Evolutionary conservation across 2,797 vertebrate species (phyloP).

Genomic region (Macrochelys suwanniensis): DNA sequence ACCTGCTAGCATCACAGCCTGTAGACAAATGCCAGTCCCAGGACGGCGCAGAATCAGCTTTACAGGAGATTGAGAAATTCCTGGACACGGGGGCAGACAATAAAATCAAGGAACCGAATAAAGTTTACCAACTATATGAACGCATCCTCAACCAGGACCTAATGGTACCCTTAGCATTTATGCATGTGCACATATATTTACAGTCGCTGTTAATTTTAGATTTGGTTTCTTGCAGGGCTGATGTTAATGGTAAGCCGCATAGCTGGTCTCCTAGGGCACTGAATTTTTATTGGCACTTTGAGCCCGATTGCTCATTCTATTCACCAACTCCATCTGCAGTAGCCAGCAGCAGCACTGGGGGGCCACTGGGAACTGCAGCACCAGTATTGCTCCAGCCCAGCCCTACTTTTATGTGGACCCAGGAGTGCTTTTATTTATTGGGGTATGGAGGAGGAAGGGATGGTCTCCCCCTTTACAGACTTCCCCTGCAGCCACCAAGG

Average conservation of each 20-base stretch:
- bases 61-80: slow-evolving; percentile 95
- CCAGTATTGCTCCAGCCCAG: neutral
- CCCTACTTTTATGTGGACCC: neutral
- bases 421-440: neutral
- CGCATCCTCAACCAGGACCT: slow-evolving; percentile 90
- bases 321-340: neutral
- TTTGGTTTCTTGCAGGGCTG: neutral
- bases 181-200: neutral
- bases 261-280: neutral
- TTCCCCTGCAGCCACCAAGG: neutral
- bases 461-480: neutral
- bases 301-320: neutral
- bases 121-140: slow-evolving; percentile 89
- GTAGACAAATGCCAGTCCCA: slow-evolving; percentile 99
- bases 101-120: slow-evolving; percentile 87
- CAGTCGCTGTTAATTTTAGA: neutral
- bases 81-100: slow-evolving; percentile 88
- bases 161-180: slow-evolving; percentile 81
- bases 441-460: neutral
- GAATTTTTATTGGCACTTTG: neutral
- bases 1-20: slow-evolving; percentile 94
- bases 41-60: slow-evolving; percentile 94
- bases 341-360: neutral
- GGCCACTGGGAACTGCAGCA: neutral
- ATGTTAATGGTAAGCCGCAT: neutral